Conservation (phyloP, 2,113 vertebrate genomes). For the Argyrosomus japonicus region DNA sequence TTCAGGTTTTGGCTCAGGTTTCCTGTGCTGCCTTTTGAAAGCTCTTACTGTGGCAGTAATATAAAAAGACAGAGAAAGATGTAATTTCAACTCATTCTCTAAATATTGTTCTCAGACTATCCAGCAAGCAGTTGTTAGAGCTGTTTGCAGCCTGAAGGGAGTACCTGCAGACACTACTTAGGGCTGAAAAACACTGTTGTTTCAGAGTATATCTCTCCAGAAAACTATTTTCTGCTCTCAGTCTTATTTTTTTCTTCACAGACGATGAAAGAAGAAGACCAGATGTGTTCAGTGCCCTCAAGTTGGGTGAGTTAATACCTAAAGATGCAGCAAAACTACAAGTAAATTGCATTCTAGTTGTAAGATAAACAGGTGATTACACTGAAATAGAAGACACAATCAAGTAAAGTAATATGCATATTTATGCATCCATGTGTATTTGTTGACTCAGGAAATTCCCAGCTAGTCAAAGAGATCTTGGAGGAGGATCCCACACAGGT, state of each 20-base stretch:
- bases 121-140: neutral
- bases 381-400: neutral
- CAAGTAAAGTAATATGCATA: neutral
- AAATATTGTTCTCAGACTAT: neutral
- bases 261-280: constrained; percentile 94
- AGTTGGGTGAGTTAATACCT: constrained; percentile 86
- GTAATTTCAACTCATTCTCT: too few relatives aligned
- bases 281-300: constrained; percentile 94
- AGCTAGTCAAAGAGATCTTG: constrained; percentile 93
- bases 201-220: constrained; percentile 13
- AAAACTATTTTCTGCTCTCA: constrained; percentile 3
- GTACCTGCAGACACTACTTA: neutral
- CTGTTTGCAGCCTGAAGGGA: neutral
- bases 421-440: neutral
- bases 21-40: neutral
- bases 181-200: neutral
- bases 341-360: neutral
- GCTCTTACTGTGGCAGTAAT: neutral
- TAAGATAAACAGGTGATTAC: neutral
- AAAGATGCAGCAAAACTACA: neutral
- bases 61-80: neutral
- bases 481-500: constrained; percentile 93
- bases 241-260: constrained; percentile 76
- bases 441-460: constrained; percentile 88
- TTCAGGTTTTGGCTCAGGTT: constrained; percentile 12